Conservation (phyloP, 2,888 invertebrate species). For the Caradrina kadenii region DNA sequence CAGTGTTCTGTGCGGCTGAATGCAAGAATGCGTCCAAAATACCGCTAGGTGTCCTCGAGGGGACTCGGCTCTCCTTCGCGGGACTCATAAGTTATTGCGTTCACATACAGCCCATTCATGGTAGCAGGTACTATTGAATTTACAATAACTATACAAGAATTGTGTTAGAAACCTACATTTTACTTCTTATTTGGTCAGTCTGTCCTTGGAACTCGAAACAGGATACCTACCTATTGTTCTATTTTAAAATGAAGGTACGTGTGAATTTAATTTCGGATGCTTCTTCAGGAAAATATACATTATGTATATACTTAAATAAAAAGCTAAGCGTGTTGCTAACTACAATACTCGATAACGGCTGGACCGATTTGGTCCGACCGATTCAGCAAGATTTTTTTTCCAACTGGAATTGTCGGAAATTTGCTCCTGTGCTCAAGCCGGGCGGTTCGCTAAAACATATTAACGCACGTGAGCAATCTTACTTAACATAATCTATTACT, state of each 20-base stretch:
- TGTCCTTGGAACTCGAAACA: constrained; percentile 9
- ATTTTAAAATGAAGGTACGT: background rate
- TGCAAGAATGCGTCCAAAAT: constrained; percentile 73
- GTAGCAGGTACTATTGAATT: constrained; percentile 28
- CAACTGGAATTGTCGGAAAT: too few relatives aligned
- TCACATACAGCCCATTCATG: constrained; percentile 60
- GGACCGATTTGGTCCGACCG: too few relatives aligned
- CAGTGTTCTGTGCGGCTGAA: constrained; percentile 8
- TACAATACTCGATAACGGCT: too few relatives aligned
- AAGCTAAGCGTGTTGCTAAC: too few relatives aligned
- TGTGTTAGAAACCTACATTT: constrained; percentile 53
- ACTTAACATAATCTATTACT: background rate
- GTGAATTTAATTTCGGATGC: background rate
- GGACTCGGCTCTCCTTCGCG: constrained; percentile 54
- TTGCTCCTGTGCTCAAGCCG: too few relatives aligned
- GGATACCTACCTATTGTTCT: background rate
- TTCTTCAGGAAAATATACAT: background rate
- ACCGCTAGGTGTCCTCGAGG: constrained; percentile 75
- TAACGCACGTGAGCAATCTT: background rate
- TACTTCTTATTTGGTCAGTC: constrained; percentile 3
- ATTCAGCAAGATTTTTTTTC: too few relatives aligned
- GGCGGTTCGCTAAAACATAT: too few relatives aligned
- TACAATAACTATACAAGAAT: constrained; percentile 39
- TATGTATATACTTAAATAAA: too few relatives aligned
- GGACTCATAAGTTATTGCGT: constrained; percentile 61